These are phyloP conservation scores for Toxostoma redivivum DNA, from an alignment of 2,113 vertebrate species.

Conservation along the genomic window DNA sequence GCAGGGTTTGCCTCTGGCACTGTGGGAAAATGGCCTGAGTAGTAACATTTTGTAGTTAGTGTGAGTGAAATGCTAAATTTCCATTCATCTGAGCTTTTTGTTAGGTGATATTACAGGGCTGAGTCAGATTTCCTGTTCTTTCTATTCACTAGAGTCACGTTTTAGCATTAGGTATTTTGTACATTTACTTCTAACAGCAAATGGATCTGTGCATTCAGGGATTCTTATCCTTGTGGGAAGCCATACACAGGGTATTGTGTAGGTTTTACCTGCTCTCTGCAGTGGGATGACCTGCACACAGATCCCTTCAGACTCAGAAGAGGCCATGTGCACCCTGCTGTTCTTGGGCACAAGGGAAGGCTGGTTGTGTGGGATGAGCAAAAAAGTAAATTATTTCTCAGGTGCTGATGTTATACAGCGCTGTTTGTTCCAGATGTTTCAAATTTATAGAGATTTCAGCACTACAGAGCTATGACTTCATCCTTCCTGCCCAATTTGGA, in stretches of 20 bases:
- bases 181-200: neutral
- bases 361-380: neutral
- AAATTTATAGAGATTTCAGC: neutral
- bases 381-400: neutral
- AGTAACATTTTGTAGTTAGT: neutral
- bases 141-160: neutral
- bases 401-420: rapidly evolving
- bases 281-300: neutral
- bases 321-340: neutral
- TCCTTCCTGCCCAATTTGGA: neutral
- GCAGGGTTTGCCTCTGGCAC: neutral
- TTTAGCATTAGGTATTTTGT: neutral
- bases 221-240: neutral
- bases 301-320: rapidly evolving
- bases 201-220: neutral
- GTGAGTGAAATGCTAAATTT: neutral
- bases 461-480: neutral
- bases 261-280: neutral
- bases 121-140: conserved; percentile 23
- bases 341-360: neutral
- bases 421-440: neutral
- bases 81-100: neutral
- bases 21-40: neutral
- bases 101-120: neutral
- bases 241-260: no score